Evolutionary conservation across 2,888 invertebrate genomes (phyloP).

Genomic region (Dichetophora obliterata): DNA sequence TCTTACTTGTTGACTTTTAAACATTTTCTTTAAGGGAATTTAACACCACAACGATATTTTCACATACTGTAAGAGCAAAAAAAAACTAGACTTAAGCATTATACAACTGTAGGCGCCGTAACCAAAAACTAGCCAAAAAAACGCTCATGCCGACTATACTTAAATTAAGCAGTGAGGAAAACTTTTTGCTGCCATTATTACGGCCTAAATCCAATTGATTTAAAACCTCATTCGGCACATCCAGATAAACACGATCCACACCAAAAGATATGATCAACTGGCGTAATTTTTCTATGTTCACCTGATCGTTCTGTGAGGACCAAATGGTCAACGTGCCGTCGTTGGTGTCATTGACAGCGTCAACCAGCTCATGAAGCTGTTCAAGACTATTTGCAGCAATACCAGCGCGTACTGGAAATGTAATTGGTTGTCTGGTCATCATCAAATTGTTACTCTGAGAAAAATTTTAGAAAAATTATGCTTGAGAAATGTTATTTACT

Average conservation of each 20-base stretch:
- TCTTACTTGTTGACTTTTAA: no score
- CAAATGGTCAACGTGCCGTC: conserved; percentile 81
- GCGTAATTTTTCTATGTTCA: conserved; percentile 77
- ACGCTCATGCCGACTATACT: conserved; percentile 58
- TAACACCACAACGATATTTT: no score
- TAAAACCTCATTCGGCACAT: conserved; percentile 78
- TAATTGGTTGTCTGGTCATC: conserved; percentile 76
- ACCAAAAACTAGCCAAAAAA: conserved; percentile 55
- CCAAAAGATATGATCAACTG: conserved; percentile 78
- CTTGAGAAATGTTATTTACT: no score
- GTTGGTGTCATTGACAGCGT: conserved; percentile 65
- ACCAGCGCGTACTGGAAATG: conserved; percentile 83
- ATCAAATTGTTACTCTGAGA: conserved; percentile 58
- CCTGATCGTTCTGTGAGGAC: conserved; percentile 78
- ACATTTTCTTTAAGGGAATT: no score
- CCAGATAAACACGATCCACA: conserved; percentile 79
- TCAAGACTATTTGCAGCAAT: conserved; percentile 78
- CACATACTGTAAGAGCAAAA: neutral
- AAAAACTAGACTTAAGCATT: neutral
- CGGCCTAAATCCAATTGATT: conserved; percentile 68
- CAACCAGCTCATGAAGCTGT: conserved; percentile 74
- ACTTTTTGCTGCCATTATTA: conserved; percentile 28
- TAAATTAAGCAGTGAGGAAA: conserved; percentile 54
- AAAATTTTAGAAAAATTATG: neutral
- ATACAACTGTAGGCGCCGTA: conserved; percentile 48